A percentile compares a stretch with the other conserved stretches of the same genome.
These are phyloP conservation scores for Scomberomorus guttatus DNA, from an alignment of 2,797 vertebrate genomes.

Conservation along the genomic window DNA sequence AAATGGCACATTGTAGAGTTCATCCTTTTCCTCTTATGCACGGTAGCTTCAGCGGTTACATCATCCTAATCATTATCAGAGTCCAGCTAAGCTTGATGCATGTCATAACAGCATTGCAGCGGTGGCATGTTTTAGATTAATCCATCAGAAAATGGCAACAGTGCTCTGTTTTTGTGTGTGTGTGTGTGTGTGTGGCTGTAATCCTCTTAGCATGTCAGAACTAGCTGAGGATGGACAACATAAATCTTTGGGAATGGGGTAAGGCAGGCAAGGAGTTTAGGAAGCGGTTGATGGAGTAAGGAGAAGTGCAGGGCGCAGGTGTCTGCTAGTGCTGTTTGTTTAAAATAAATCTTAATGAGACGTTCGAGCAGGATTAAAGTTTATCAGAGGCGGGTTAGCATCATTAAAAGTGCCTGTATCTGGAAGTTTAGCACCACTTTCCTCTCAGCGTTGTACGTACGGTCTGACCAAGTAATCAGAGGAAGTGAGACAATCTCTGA, in stretches of 20 bases:
- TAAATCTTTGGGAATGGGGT: conserved; percentile 64
- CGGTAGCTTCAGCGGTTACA: conserved; percentile 65
- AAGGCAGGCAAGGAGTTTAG: conserved; percentile 25
- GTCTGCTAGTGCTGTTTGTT: conserved; percentile 2
- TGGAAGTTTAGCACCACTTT: background rate
- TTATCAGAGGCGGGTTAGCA: background rate
- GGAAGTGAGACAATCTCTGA: background rate
- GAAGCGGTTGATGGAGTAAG: conserved; percentile 29
- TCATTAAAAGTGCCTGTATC: background rate
- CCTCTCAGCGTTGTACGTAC: no score
- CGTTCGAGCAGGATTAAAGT: background rate
- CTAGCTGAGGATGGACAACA: conserved; percentile 62
- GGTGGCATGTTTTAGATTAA: conserved; percentile 83
- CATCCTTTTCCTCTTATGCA: conserved; percentile 58
- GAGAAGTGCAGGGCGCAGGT: conserved; percentile 9
- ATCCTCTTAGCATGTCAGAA: conserved; percentile 80
- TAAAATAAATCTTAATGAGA: conserved; percentile 6
- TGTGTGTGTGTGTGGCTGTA: conserved; percentile 59
- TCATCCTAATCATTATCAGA: conserved; percentile 61
- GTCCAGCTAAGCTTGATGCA: conserved; percentile 44
- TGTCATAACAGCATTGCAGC: conserved; percentile 71
- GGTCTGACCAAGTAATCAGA: background rate
- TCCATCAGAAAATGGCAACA: conserved; percentile 78
- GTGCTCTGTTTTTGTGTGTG: conserved; percentile 36
- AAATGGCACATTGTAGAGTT: conserved; percentile 72